Percentiles rank a stretch among this genome's conserved stretches.
Evolutionary conservation across 2,888 invertebrate species (phyloP).

Genomic region (Eumerus sabulonum): DNA sequence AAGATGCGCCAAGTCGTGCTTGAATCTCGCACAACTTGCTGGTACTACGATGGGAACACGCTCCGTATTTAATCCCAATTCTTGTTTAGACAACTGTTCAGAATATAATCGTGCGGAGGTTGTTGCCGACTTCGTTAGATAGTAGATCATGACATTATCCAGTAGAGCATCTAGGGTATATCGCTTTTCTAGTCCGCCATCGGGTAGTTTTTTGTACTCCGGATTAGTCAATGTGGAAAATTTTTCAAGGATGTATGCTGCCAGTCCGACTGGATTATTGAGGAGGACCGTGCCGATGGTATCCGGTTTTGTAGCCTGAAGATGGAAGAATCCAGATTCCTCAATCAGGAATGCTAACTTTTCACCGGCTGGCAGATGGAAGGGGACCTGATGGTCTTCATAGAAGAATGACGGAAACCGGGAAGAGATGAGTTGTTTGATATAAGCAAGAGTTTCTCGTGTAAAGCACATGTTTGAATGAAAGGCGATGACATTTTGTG

Average conservation of each 20-base stretch:
- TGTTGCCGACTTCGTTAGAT: constrained; percentile 85
- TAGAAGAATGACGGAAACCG: constrained; percentile 82
- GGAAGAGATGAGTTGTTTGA: constrained; percentile 80
- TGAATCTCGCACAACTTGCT: constrained; percentile 86
- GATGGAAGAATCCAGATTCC: constrained; percentile 84
- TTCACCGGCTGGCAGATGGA: constrained; percentile 74
- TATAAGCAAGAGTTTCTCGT: constrained; percentile 72
- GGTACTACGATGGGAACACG: constrained; percentile 85
- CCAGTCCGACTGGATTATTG: constrained; percentile 87
- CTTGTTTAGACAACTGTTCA: constrained; percentile 79
- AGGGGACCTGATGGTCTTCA: constrained; percentile 78
- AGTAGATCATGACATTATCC: constrained; percentile 90
- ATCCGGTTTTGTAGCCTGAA: constrained; percentile 94
- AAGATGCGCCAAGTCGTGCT: constrained; percentile 83
- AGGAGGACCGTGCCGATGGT: constrained; percentile 83
- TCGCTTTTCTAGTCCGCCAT: constrained; percentile 83
- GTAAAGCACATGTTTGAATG: constrained; percentile 83
- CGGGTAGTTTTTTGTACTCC: constrained; percentile 79
- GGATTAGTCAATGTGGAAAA: constrained; percentile 86
- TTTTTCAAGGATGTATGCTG: constrained; percentile 94
- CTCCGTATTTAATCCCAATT: constrained; percentile 71
- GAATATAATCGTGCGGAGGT: constrained; percentile 86
- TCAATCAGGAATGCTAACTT: constrained; percentile 72
- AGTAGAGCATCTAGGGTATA: constrained; percentile 81
- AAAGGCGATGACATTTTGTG: constrained; percentile 81